Conservation (phyloP, 2,113 vertebrate species). For the Gallinago paraguaiae region DNA sequence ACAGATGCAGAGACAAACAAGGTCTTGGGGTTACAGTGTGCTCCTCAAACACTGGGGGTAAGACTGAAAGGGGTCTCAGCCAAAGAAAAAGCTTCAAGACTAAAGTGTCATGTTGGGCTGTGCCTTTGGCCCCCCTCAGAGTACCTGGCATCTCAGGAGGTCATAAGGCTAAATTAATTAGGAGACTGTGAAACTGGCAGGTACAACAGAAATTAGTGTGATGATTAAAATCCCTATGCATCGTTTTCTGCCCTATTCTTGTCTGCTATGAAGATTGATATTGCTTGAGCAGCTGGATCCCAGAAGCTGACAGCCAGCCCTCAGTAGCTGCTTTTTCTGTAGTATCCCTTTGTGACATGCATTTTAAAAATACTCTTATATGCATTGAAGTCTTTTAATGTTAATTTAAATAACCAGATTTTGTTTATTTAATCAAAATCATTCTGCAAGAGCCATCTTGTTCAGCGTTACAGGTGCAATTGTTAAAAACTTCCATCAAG, state of each 20-base stretch:
- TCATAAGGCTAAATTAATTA: not conserved
- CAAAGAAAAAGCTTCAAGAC: not conserved
- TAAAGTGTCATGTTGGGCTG: not conserved
- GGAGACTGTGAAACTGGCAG: not conserved
- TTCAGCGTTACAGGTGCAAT: not conserved
- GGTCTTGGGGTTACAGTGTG: not conserved
- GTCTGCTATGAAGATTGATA: not conserved
- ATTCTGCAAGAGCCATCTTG: not conserved
- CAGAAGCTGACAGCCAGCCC: not conserved
- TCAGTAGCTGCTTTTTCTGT: not conserved
- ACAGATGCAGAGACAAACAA: not conserved
- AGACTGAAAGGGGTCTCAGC: not conserved
- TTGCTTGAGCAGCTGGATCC: not conserved
- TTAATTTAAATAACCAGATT: not conserved
- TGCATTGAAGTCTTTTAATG: not conserved
- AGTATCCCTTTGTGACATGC: not conserved
- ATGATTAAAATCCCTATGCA: not conserved
- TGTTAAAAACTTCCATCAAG: not conserved
- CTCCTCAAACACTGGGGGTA: not conserved
- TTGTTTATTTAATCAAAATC: not conserved
- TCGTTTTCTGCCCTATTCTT: not conserved
- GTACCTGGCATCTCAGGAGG: not conserved
- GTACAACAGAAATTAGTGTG: not conserved
- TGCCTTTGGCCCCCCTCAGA: not conserved
- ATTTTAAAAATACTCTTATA: not conserved